Evolutionary conservation across 2,888 invertebrate genomes (phyloP).

Genomic region (Sarcophaga caerulescens): DNA sequence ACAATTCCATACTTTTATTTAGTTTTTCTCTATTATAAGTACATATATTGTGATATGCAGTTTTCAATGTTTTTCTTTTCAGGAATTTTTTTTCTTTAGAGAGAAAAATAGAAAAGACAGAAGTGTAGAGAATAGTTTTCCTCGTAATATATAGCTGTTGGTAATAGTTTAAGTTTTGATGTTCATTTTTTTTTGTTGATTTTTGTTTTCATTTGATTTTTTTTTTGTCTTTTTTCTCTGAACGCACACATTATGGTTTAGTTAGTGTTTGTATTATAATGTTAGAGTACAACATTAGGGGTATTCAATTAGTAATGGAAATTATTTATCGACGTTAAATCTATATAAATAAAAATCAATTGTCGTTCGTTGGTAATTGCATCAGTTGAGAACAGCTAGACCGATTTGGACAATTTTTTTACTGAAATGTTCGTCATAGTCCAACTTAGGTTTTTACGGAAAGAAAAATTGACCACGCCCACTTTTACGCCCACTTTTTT

Average conservation of each 20-base stretch:
- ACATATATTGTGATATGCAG: slow-evolving; percentile 39
- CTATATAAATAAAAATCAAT: too few species aligned
- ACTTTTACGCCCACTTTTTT: too few species aligned
- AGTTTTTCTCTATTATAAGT: slow-evolving; percentile 32
- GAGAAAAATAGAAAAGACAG: background rate
- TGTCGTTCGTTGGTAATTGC: too few species aligned
- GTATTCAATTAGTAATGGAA: background rate
- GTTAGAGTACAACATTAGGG: background rate
- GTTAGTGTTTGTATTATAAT: slow-evolving; percentile 38
- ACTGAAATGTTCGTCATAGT: too few species aligned
- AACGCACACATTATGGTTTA: slow-evolving; percentile 40
- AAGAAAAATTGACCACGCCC: too few species aligned
- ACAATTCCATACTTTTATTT: slow-evolving; percentile 36
- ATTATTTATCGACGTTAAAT: too few species aligned
- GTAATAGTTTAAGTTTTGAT: slow-evolving; percentile 63
- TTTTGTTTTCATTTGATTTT: slow-evolving; percentile 18
- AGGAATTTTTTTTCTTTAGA: too few species aligned
- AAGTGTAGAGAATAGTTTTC: slow-evolving; percentile 23
- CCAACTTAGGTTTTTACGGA: too few species aligned
- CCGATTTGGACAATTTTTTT: too few species aligned
- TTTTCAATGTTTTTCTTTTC: slow-evolving; percentile 34
- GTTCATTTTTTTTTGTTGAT: slow-evolving; percentile 27
- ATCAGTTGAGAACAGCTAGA: too few species aligned
- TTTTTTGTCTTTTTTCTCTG: background rate
- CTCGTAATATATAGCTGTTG: slow-evolving; percentile 50